Evolutionary conservation across 2,113 vertebrate species (phyloP).

Genomic region (Microcebus lehilahytsara): DNA sequence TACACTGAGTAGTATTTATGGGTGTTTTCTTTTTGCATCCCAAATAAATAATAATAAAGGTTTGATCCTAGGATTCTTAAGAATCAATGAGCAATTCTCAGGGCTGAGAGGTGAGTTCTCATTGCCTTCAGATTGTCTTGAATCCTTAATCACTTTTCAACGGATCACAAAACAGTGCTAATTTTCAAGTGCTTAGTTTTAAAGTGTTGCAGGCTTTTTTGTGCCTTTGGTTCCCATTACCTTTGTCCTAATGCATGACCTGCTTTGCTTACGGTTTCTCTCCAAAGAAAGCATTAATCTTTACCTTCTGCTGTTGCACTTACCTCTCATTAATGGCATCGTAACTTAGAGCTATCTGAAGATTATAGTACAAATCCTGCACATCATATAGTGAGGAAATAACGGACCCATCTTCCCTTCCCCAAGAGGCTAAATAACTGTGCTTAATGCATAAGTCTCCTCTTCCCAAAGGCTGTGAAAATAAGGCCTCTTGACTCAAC

Average conservation of each 20-base stretch:
- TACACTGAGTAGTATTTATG: conserved; percentile 3
- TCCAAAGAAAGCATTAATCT: conserved; percentile 53
- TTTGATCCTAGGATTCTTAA: background rate
- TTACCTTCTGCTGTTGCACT: conserved; percentile 25
- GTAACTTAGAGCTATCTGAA: conserved; percentile 37
- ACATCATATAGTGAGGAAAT: conserved; percentile 25
- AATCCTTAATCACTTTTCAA: background rate
- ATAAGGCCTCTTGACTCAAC: conserved; percentile 74
- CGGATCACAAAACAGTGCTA: background rate
- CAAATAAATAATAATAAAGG: background rate
- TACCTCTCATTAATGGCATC: background rate
- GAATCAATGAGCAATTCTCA: background rate
- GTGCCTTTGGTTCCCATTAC: conserved; percentile 18
- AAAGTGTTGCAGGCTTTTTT: background rate
- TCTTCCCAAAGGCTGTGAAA: conserved; percentile 54
- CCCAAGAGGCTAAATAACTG: conserved; percentile 45
- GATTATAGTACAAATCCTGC: conserved; percentile 33
- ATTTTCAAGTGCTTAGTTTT: background rate
- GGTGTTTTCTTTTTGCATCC: conserved; percentile 14
- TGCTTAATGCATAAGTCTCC: conserved; percentile 49
- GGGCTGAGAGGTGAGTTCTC: background rate
- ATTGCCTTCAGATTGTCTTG: background rate
- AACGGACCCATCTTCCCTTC: conserved; percentile 46
- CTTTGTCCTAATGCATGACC: conserved; percentile 42
- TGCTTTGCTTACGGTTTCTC: conserved; percentile 50